Evolutionary conservation across 2,797 vertebrate species (phyloP), one percentile per base, ranked within the genome.

Genomic region (Clamator glandarius): DNA sequence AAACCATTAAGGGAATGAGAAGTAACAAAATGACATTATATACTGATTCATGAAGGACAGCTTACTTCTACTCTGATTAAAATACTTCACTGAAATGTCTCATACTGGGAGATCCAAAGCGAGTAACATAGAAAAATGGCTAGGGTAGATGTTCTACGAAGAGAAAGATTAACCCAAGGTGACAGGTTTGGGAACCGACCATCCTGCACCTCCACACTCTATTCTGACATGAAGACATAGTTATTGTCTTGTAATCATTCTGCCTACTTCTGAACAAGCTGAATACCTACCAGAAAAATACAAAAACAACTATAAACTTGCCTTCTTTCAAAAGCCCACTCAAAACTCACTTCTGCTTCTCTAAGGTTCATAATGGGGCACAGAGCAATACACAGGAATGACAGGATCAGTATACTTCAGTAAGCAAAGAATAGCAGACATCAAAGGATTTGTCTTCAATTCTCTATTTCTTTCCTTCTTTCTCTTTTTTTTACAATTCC

Each of bases 201-300:
- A 29, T 13, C 55, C 39, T 24, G 24, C 87, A 55, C 76, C 19
- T 84, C 16, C 35, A 66, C 24, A 29, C 36, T 77, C 6, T 35
- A 48, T 11, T 3, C 0, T 5, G 12, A 50, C 29, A 31, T 2
- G 20, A 80, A 50, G n/a, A 6, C 48, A 85, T 55, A 0, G 0
- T 28, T 73, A 18, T 3, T 2, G 25, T 48, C 58, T 61, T n/a
- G 9, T 1, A 12, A 36, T 7, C 57, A 39, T 35, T 57, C 50
- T 31, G 19, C 28, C 31, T 66, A 69, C 8, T 23, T 66, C 63
- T 64, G 14, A 64, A 39, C 5, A 44, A 73, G 13, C 17, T 76
- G 31, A 76, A 0, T 3, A 66, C 7, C 18, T 63, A 74, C 48
- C 36, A 82, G 36, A 17, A 68, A 59, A 77, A 66, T 8, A n/a